Evolutionary conservation across 1,140 invertebrate species (phyloP).

Genomic region (Pissodes strobi): DNA sequence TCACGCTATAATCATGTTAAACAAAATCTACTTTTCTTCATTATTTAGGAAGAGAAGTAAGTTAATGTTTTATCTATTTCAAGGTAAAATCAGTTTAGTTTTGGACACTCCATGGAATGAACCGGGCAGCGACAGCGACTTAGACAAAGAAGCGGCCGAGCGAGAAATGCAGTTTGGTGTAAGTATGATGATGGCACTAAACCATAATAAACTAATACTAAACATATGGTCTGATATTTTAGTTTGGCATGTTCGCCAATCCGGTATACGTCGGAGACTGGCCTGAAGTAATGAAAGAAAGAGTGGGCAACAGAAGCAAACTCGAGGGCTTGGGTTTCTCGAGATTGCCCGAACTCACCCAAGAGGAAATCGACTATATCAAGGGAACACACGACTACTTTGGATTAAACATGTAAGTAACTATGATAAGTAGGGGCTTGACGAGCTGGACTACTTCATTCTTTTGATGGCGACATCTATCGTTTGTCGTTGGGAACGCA

Average conservation of each 20-base stretch:
- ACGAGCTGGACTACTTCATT: not conserved
- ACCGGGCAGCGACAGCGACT: conserved; percentile 25
- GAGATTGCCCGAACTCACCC: conserved; percentile 58
- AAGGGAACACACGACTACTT: conserved; percentile 50
- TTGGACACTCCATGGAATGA: conserved; percentile 36
- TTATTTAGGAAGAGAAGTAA: too few relatives aligned
- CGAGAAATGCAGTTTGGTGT: conserved; percentile 29
- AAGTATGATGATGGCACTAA: conserved; percentile 1
- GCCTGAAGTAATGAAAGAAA: conserved; percentile 58
- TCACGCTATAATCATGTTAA: too few relatives aligned
- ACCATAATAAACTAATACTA: too few relatives aligned
- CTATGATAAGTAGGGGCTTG: too few relatives aligned
- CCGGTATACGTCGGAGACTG: conserved; percentile 63
- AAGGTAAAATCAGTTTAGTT: conserved; percentile 38
- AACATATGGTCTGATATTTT: too few relatives aligned
- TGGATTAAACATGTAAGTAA: conserved; percentile 50
- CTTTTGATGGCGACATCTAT: not conserved
- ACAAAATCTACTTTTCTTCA: too few relatives aligned
- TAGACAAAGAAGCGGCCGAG: conserved; percentile 32
- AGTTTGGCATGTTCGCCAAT: conserved; percentile 59
- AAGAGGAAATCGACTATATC: conserved; percentile 55
- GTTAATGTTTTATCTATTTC: too few relatives aligned
- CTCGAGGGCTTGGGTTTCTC: conserved; percentile 55
- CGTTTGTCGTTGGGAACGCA: too few relatives aligned
- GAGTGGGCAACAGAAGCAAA: conserved; percentile 56